Evolutionary conservation across 1,140 invertebrate genomes (phyloP).

Genomic region (Diploscapter pachys): DNA sequence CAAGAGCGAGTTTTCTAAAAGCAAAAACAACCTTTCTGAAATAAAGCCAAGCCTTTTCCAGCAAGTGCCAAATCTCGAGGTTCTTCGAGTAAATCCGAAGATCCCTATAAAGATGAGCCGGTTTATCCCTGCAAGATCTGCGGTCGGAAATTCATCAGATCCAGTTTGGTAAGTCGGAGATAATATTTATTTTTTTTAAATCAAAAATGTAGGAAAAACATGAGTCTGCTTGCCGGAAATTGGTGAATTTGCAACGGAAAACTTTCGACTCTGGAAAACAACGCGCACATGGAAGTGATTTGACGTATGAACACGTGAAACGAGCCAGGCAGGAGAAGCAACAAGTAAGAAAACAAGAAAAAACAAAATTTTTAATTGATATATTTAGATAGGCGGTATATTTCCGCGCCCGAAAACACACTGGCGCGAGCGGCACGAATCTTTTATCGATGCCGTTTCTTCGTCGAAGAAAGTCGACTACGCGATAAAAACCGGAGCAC

Average conservation of each 20-base stretch:
- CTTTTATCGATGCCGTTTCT: constrained; percentile 82
- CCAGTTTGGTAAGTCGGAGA: constrained; percentile 12
- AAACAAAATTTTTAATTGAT: constrained; percentile 34
- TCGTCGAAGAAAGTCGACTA: constrained; percentile 79
- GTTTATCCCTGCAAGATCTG: constrained; percentile 11
- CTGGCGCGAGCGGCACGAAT: constrained; percentile 86
- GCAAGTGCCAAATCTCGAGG: no score
- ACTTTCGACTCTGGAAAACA: constrained; percentile 80
- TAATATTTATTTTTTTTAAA: neutral
- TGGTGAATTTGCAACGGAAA: constrained; percentile 69
- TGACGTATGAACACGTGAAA: constrained; percentile 26
- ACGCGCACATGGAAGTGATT: constrained; percentile 73
- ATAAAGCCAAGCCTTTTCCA: no score
- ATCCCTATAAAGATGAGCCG: constrained; percentile 7
- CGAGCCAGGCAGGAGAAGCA: constrained; percentile 69
- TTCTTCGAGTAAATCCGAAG: neutral
- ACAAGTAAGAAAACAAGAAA: constrained; percentile 65
- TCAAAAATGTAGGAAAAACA: constrained; percentile 67
- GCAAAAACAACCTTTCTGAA: no score
- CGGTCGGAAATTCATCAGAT: constrained; percentile 22
- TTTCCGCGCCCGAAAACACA: constrained; percentile 67
- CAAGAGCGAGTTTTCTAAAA: no score
- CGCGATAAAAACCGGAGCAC: constrained; percentile 78
- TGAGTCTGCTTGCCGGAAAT: constrained; percentile 75
- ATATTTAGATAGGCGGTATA: constrained; percentile 33